phyloP scores from a whole-genome alignment of 2,797 vertebrate species.

The Taeniopygia guttata region DNA sequence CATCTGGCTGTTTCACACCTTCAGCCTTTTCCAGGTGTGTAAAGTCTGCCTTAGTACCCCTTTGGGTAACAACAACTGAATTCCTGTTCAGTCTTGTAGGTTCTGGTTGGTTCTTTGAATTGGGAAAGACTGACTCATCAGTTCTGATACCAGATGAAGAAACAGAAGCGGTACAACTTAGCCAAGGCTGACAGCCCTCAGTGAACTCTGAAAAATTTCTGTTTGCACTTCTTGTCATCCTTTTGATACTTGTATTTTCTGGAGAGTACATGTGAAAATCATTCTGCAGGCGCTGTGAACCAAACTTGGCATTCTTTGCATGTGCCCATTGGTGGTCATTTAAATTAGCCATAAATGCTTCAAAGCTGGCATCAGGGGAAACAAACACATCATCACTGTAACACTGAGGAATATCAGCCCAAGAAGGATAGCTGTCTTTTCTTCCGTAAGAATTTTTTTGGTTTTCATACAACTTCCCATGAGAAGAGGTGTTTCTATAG shows the following conservation, averaged over 20 bases:
- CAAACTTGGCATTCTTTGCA: not conserved
- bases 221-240: constrained; percentile 12
- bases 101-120: constrained; percentile 24
- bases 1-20: not conserved
- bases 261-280: not conserved
- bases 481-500: constrained; percentile 50
- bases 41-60: constrained; percentile 31
- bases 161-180: constrained; percentile 3
- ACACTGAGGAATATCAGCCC: constrained; percentile 49
- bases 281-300: not conserved
- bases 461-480: constrained; percentile 34
- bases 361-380: constrained; percentile 58
- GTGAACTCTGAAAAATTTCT: constrained; percentile 19
- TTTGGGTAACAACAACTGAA: not conserved
- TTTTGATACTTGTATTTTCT: constrained; percentile 31
- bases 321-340: constrained; percentile 4
- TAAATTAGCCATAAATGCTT: constrained; percentile 52
- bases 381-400: constrained; percentile 45
- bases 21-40: not conserved
- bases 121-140: constrained; percentile 35
- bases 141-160: not conserved
- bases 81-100: not conserved
- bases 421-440: constrained; percentile 44
- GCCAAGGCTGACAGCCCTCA: constrained; percentile 13
- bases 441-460: constrained; percentile 43